Base-by-base conservation (phyloP, 2,797 vertebrate species). In the Enteromius mattozi region DNA sequence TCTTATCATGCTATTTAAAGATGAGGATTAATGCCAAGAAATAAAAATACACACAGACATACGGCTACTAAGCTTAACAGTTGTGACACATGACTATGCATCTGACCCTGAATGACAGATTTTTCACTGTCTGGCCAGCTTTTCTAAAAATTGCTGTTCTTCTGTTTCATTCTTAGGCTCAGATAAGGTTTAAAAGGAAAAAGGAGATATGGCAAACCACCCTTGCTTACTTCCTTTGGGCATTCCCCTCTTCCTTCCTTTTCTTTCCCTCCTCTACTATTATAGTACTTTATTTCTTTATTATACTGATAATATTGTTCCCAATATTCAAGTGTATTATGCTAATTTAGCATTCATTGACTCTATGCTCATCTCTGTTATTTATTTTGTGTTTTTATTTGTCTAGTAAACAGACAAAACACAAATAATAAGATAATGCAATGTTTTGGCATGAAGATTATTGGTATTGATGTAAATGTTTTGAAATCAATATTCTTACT, bases 161-260 rank as follows among this genome's bases (percentile, higher is more conserved):
- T 47, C 12, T 79, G 56, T 59, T 42, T 8, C 42, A 75, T 70
- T 82, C 40, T 74, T 6, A 47, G 65, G 24, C 75, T 78, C 27
- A 74, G 42, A 74, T 78, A 78, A 78, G 56, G 51, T 33, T 72
- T 63, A 10, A 35, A 71, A 75, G 69, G 80, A 59, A 83, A 71
- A n/a, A 80, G 40, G 30, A 75, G 59, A 69, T 51, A 76, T 40
- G 49, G 35, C 30, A 81, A 75, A 75, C 77, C 35, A 10, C 19
- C 59, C 47, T 74, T 49, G 68, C 61, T 80, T 61, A 81, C 45
- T 82, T 87, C 87, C 83, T 88, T 79, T 79, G 81, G 63, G 68
- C 69, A 75, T 79, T 82, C 61, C 81, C 24, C 68, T 74, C 72
- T 86, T 89, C 79, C 86, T 83, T 85, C 80, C 82, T 81, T 59